phyloP scores from a whole-genome alignment of 2,888 invertebrate genomes.

The Rhopalosiphum nymphaeae region DNA sequence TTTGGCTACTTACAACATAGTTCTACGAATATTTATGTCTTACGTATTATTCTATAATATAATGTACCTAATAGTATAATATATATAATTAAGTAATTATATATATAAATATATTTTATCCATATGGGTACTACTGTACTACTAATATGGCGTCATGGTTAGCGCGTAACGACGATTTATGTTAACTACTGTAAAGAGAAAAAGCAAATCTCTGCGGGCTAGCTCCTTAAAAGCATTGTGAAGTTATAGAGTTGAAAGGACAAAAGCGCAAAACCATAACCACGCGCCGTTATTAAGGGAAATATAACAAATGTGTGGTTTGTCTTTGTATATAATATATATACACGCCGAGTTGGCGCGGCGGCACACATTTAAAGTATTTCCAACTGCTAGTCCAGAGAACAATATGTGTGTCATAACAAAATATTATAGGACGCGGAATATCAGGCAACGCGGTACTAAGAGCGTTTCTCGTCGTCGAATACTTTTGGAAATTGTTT shows the following conservation, averaged over 20 bases:
- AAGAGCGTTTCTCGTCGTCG: background rate
- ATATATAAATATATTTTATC: background rate
- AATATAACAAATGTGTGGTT: conserved; percentile 40
- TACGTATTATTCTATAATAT: background rate
- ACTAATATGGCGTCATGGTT: background rate
- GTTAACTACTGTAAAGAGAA: background rate
- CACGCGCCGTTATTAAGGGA: background rate
- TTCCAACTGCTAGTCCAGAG: conserved; percentile 19
- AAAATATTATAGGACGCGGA: background rate
- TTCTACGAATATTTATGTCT: background rate
- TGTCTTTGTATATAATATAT: conserved; percentile 9
- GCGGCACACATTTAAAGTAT: conserved; percentile 51
- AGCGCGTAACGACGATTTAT: conserved; percentile 42
- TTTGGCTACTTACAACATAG: background rate
- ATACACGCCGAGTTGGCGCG: background rate
- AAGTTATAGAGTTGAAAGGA: conserved; percentile 37
- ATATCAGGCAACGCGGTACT: background rate
- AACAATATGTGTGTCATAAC: background rate
- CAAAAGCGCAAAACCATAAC: conserved; percentile 50
- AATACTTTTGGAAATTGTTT: conserved; percentile 55
- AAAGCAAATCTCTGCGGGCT: conserved; percentile 36
- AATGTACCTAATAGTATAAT: background rate
- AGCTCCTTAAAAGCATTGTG: conserved; percentile 42
- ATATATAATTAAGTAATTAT: background rate
- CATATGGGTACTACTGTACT: background rate